Conservation (phyloP, 2,888 invertebrate genomes). For the Hipparchia semele region DNA sequence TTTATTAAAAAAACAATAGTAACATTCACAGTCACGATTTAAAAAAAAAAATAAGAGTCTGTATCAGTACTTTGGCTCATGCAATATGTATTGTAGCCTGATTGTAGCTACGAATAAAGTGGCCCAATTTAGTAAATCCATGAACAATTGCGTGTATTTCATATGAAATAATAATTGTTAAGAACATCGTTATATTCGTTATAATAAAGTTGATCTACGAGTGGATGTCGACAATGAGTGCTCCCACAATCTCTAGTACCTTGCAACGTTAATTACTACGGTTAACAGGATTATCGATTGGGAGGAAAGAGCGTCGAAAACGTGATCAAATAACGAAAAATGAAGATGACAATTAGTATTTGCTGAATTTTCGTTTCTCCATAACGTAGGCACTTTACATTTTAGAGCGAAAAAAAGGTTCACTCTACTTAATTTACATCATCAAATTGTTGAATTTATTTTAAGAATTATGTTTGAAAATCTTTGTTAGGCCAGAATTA, state of each 20-base stretch:
- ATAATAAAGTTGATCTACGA: constrained; percentile 38
- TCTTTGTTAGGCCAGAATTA: too few species aligned
- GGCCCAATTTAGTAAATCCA: constrained; percentile 6
- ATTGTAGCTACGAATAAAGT: background rate
- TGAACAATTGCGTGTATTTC: constrained; percentile 1
- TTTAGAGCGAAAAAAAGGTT: background rate
- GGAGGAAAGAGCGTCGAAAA: constrained; percentile 35
- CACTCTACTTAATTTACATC: background rate
- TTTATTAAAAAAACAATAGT: background rate
- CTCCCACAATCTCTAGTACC: constrained; percentile 40
- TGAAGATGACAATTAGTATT: constrained; percentile 29
- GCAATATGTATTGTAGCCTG: too few species aligned
- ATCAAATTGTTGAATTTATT: background rate
- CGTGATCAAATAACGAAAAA: constrained; percentile 40
- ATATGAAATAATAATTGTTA: constrained; percentile 31
- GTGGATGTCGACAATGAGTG: constrained; percentile 39
- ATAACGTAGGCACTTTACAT: background rate
- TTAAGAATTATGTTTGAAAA: too few species aligned
- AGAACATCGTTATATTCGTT: constrained; percentile 39
- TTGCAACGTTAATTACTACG: constrained; percentile 42
- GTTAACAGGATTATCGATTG: constrained; percentile 40
- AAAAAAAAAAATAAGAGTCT: background rate
- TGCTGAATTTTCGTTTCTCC: constrained; percentile 14
- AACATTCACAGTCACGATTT: background rate
- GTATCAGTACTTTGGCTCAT: background rate